Evolutionary conservation across 2,113 vertebrate species (phyloP).

Genomic region (Hydrochoerus hydrochaeris): DNA sequence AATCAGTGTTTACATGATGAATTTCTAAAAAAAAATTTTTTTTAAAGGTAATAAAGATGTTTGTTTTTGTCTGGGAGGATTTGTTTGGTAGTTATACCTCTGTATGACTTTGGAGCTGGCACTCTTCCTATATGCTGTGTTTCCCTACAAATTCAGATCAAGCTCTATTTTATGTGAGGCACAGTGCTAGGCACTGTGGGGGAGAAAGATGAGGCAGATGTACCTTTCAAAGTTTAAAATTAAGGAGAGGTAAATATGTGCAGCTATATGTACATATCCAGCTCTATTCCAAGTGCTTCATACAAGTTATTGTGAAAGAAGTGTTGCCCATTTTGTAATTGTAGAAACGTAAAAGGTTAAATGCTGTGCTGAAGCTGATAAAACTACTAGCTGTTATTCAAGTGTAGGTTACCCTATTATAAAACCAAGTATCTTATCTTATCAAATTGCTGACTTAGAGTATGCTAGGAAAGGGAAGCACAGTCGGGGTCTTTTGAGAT

Average conservation of each 20-base stretch:
- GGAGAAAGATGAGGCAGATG: neutral
- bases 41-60: neutral
- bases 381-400: neutral
- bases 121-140: constrained; percentile 24
- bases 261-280: neutral
- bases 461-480: neutral
- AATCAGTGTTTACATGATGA: neutral
- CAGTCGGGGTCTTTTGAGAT: neutral
- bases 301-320: neutral
- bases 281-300: neutral
- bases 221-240: neutral
- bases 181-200: neutral
- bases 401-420: neutral
- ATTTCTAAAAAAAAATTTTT: neutral
- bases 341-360: neutral
- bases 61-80: constrained; percentile 21
- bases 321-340: neutral
- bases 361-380: constrained; percentile 5
- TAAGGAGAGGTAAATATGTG: neutral
- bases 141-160: constrained; percentile 23
- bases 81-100: neutral
- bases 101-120: neutral
- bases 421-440: neutral
- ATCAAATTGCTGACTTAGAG: neutral
- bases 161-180: neutral